Evolutionary conservation across 2,797 vertebrate genomes (phyloP).

Genomic region (Sebastes cheni): DNA sequence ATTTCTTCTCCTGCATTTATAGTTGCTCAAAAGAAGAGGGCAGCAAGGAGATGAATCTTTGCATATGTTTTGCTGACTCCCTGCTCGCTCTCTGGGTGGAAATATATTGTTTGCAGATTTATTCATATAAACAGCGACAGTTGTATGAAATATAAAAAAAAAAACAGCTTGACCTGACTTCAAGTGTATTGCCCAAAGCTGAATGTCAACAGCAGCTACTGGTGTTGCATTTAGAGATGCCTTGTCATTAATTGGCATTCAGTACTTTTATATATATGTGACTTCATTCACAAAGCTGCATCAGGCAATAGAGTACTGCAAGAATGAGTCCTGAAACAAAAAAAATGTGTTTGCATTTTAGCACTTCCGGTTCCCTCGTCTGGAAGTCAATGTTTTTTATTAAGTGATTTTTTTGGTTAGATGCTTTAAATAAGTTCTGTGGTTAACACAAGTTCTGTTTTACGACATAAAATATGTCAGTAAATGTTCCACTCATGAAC

Average conservation of each 20-base stretch:
- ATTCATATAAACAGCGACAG: neutral
- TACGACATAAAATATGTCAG: too few species aligned
- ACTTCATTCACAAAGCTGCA: neutral
- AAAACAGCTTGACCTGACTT: neutral
- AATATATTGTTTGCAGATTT: constrained; percentile 3
- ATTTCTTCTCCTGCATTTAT: neutral
- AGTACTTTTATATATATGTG: neutral
- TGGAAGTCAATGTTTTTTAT: too few species aligned
- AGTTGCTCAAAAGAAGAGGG: neutral
- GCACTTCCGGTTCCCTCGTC: too few species aligned
- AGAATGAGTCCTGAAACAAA: too few species aligned
- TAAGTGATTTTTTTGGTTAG: too few species aligned
- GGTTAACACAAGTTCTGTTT: too few species aligned
- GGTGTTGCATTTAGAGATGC: neutral
- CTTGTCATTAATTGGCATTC: neutral
- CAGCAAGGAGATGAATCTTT: neutral
- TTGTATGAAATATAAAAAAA: neutral
- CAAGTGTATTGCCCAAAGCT: neutral
- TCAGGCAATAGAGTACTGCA: neutral
- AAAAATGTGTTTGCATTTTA: too few species aligned
- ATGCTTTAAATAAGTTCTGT: too few species aligned
- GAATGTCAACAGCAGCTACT: neutral
- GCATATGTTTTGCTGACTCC: neutral
- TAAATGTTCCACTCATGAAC: too few species aligned
- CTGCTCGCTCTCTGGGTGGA: neutral